Percentiles rank a stretch among this genome's conserved stretches.
Conservation (phyloP, 1,140 invertebrate species). For the Adelges cooleyi region DNA sequence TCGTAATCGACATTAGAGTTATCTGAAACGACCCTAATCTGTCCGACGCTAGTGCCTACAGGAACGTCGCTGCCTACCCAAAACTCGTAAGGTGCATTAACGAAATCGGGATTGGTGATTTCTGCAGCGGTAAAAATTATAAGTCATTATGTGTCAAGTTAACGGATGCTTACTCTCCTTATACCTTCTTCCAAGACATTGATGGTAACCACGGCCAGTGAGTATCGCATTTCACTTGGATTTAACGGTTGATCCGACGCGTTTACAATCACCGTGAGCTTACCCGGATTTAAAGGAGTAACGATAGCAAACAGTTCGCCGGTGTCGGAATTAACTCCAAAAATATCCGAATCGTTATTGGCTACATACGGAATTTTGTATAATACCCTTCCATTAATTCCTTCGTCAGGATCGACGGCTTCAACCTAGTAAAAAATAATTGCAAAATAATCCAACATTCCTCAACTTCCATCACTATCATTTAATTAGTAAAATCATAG, state of each 20-base stretch:
- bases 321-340: slow-evolving; percentile 56
- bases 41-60: slow-evolving; percentile 73
- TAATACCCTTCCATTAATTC: slow-evolving; percentile 61
- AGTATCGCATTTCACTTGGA: slow-evolving; percentile 65
- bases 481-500: background rate
- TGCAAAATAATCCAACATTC: background rate
- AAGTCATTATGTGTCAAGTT: background rate
- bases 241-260: slow-evolving; percentile 68
- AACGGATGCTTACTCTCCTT: background rate
- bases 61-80: slow-evolving; percentile 73
- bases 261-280: slow-evolving; percentile 67
- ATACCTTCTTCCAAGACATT: slow-evolving; percentile 46
- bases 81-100: slow-evolving; percentile 79
- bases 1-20: slow-evolving; percentile 64
- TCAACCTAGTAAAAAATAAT: slow-evolving; percentile 41
- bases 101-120: slow-evolving; percentile 42
- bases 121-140: background rate
- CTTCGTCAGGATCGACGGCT: slow-evolving; percentile 69
- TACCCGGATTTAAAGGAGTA: slow-evolving; percentile 49
- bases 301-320: slow-evolving; percentile 60
- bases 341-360: slow-evolving; percentile 49
- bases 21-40: slow-evolving; percentile 49
- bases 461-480: background rate
- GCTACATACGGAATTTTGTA: slow-evolving; percentile 63
- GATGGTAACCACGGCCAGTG: slow-evolving; percentile 68